Conservation (phyloP, 2,113 vertebrate genomes). For the Chlamydotis undulata region DNA sequence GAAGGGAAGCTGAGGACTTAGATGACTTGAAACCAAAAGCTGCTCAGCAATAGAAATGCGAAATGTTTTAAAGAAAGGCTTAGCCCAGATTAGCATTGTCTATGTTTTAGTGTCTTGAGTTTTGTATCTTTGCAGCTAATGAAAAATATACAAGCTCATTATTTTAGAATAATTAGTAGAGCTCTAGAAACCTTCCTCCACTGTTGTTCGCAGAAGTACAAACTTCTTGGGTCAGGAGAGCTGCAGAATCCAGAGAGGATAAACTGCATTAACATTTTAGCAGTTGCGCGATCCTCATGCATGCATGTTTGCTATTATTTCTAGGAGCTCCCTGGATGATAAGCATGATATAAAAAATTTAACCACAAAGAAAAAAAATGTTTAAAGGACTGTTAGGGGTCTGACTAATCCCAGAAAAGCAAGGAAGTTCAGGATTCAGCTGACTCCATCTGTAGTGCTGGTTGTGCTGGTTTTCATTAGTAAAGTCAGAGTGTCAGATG, state of each 20-base stretch:
- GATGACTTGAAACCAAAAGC: neutral
- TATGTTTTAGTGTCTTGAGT: neutral
- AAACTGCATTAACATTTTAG: constrained; percentile 57
- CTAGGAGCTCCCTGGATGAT: constrained; percentile 44
- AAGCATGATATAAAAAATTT: constrained; percentile 53
- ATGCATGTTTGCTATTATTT: constrained; percentile 46
- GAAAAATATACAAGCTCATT: neutral
- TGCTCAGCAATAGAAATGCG: neutral
- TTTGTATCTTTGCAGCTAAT: neutral
- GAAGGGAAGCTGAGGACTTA: neutral
- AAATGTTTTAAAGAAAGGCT: neutral
- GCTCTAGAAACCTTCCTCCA: neutral
- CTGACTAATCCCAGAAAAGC: constrained; percentile 27
- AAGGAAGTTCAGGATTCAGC: constrained; percentile 8
- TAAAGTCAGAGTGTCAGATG: neutral
- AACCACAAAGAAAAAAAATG: neutral
- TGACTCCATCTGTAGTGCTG: neutral
- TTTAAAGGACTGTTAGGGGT: neutral
- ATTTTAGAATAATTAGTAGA: neutral
- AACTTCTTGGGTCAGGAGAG: constrained; percentile 23
- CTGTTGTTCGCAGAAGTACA: neutral
- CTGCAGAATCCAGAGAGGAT: constrained; percentile 18
- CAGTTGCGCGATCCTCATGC: constrained; percentile 27
- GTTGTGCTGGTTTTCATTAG: constrained; percentile 26
- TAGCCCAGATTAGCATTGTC: neutral